Base-by-base conservation (phyloP, 1,140 invertebrate species). In the Wasmannia auropunctata region DNA sequence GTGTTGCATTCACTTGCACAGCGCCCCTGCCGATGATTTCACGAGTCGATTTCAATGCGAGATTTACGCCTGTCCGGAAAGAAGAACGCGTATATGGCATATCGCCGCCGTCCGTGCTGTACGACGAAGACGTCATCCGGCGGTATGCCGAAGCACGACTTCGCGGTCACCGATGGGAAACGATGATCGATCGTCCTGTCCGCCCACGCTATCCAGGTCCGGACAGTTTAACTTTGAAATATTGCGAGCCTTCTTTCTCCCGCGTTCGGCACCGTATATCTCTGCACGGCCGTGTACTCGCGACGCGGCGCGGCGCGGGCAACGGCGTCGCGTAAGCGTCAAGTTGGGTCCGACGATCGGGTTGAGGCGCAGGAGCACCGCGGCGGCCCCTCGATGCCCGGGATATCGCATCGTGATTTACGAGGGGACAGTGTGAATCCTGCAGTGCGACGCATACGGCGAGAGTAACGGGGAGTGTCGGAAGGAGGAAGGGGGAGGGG, bases 361-460 rank as follows among this genome's bases (percentile, higher is more conserved):
- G n/a, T 25, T 67, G 63, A 67, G n/a, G 22, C 40, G 19, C n/a
- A 8, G 37, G 60, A 22, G n/a, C n/a, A 8, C 43, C 43, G n/a
- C 28, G 60, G 28, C 31, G n/a, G n/a, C n/a, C n/a, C 19, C 77
- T 37, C 58, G 70, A 62, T 80, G 77, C 62, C n/a, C 63, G 56
- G 56, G 65, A 51, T 81, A 58, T 81, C 65, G 25, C 79, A 22
- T 81, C 75, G 67, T 91, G 92, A 92, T 92, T 92, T 92, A 92
- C 86, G 90, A 88, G 86, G 65, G 84, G 86, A 92, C 90, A 88
- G 88, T 91, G 91, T 88, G 91, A 92, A 90, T 91, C 91, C 85
- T n/a, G n/a, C 49, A 76, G 77, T 60, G 62, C 85, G 85, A 72
- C 65, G 67, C 86, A 60, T 56, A 77, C 69, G 43, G 37, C 63